These are phyloP conservation scores for Drosophila murphyi DNA, from an alignment of 1,140 invertebrate genomes.

Conservation along the genomic window DNA sequence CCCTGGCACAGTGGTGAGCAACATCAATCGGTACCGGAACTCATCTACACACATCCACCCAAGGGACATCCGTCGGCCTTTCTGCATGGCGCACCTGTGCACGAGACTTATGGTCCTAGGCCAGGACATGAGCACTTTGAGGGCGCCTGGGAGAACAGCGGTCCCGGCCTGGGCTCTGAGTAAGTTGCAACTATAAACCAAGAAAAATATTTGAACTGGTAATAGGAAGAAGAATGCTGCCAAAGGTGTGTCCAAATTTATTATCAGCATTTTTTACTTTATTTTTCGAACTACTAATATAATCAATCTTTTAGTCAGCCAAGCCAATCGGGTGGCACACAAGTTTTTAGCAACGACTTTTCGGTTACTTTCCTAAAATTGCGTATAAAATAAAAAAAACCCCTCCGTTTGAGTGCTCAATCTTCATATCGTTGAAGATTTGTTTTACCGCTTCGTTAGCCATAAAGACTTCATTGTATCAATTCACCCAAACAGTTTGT, in stretches of 20 bases:
- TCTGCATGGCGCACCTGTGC: constrained; percentile 79
- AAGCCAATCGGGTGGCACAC: too few relatives aligned
- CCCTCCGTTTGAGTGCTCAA: too few relatives aligned
- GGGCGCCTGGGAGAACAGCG: constrained; percentile 86
- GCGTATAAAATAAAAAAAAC: too few relatives aligned
- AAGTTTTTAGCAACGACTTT: too few relatives aligned
- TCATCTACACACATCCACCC: constrained; percentile 81
- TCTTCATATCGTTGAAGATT: too few relatives aligned
- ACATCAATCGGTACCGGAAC: constrained; percentile 66
- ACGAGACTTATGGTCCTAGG: constrained; percentile 79
- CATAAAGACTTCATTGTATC: too few relatives aligned
- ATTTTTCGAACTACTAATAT: too few relatives aligned
- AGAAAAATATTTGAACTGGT: neutral
- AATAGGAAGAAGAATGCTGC: neutral
- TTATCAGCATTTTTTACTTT: too few relatives aligned
- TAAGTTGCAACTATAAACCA: constrained; percentile 76
- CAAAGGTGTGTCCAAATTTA: neutral
- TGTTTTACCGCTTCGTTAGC: too few relatives aligned
- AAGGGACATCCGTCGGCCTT: constrained; percentile 80
- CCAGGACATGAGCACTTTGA: constrained; percentile 80
- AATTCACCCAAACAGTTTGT: too few relatives aligned
- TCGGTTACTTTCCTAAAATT: too few relatives aligned
- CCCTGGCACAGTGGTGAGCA: constrained; percentile 77
- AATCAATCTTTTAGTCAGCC: too few relatives aligned
- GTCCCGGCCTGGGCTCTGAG: constrained; percentile 87